phyloP scores from a whole-genome alignment of 2,797 vertebrate species.

The Acrossocheilus wenchowensis region DNA sequence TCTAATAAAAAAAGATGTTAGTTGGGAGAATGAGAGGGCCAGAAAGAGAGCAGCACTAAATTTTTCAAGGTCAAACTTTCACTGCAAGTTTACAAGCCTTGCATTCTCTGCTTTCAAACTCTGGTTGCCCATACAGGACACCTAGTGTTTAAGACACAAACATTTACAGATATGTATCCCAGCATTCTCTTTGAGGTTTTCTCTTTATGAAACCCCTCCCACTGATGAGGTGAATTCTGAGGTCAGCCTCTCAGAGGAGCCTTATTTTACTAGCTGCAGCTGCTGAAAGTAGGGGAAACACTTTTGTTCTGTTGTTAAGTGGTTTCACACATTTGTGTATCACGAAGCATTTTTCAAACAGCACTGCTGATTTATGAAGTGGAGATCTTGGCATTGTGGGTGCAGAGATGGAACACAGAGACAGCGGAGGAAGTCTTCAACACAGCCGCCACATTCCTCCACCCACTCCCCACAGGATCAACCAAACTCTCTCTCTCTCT shows the following conservation, averaged over 20 bases:
- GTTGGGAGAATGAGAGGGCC: conserved; percentile 42
- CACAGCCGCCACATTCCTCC: conserved; percentile 51
- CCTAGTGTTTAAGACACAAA: conserved; percentile 54
- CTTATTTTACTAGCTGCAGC: conserved; percentile 65
- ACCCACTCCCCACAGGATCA: conserved; percentile 62
- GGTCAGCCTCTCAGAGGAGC: conserved; percentile 65
- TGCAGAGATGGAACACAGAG: conserved; percentile 62
- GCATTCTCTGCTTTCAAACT: conserved; percentile 75
- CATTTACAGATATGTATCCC: conserved; percentile 54
- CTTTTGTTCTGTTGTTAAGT: conserved; percentile 68
- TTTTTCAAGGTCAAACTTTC: conserved; percentile 73
- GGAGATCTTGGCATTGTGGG: conserved; percentile 38
- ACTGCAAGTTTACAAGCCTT: conserved; percentile 72
- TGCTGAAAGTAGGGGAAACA: conserved; percentile 57
- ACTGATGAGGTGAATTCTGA: conserved; percentile 69
- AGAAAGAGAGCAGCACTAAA: conserved; percentile 68
- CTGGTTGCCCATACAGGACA: conserved; percentile 72
- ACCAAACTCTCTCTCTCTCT: conserved; percentile 44
- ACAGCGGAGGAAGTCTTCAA: conserved; percentile 66
- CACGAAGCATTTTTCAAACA: conserved; percentile 70
- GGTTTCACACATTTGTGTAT: conserved; percentile 75
- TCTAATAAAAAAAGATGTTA: conserved; percentile 57
- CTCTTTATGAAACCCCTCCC: conserved; percentile 65
- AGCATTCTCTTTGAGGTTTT: conserved; percentile 56
- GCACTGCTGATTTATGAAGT: conserved; percentile 70